A percentile compares a stretch with the other conserved stretches of the same genome.
phyloP scores from a whole-genome alignment of 2,888 invertebrate species.

The Ganaspis brasiliensis region DNA sequence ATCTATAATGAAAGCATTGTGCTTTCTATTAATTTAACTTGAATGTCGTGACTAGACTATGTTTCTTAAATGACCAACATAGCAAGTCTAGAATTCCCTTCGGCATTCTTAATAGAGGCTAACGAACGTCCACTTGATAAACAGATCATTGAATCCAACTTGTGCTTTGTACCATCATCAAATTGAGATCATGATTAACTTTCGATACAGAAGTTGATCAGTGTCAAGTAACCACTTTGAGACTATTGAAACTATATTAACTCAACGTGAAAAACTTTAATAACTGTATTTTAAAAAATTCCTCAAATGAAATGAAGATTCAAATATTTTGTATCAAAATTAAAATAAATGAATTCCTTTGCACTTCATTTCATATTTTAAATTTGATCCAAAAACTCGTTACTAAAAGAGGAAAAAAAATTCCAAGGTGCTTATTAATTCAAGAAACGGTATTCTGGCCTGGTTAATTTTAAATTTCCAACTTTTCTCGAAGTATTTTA shows the following conservation, averaged over 20 bases:
- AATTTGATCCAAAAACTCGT: no score
- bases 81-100: conserved; percentile 23
- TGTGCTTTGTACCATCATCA: conserved; percentile 50
- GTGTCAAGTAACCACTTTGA: conserved; percentile 20
- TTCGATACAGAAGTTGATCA: conserved; percentile 18
- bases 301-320: neutral
- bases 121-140: conserved; percentile 55
- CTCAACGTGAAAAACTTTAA: neutral
- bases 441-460: no score
- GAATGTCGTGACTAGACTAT: conserved; percentile 17
- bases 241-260: conserved; percentile 16
- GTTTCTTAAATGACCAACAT: conserved; percentile 22
- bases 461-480: no score
- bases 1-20: neutral
- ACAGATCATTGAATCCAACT: conserved; percentile 34
- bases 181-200: conserved; percentile 51
- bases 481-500: no score
- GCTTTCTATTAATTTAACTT: conserved; percentile 10
- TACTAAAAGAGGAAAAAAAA: no score
- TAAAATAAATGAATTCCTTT: no score
- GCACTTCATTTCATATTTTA: no score
- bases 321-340: no score
- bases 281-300: neutral
- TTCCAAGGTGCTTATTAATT: no score
- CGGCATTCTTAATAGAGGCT: conserved; percentile 56